Evolutionary conservation across 2,113 vertebrate genomes (phyloP).

Genomic region (Plectropomus leopardus): DNA sequence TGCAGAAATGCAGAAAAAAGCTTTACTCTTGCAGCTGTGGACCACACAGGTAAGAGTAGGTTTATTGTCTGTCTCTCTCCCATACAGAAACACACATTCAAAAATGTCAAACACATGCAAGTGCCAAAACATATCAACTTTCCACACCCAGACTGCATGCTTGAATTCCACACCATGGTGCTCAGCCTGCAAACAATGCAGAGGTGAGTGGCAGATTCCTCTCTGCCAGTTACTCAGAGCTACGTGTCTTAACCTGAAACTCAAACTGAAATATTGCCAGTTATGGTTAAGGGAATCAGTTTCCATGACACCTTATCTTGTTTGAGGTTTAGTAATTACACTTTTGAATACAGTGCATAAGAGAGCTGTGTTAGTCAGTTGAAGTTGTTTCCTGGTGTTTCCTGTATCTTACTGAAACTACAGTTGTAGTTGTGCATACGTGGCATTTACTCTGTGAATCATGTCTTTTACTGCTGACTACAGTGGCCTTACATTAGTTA

Average conservation of each 20-base stretch:
- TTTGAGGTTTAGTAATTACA: background rate
- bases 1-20: constrained; percentile 83
- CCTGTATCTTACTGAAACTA: background rate
- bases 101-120: constrained; percentile 2
- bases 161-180: constrained; percentile 8
- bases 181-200: constrained; percentile 24
- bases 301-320: constrained; percentile 4
- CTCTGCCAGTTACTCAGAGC: constrained; percentile 1
- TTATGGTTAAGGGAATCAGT: background rate
- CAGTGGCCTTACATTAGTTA: too few species aligned
- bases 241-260: constrained; percentile 60
- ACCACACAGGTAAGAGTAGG: constrained; percentile 84
- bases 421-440: background rate
- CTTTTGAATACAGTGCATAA: background rate
- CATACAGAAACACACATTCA: background rate
- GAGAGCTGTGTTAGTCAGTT: constrained; percentile 4
- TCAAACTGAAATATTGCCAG: background rate
- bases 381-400: constrained; percentile 19
- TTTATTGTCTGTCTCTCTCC: constrained; percentile 3
- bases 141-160: constrained; percentile 46
- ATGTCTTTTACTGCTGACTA: too few species aligned
- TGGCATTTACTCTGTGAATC: background rate
- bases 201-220: constrained; percentile 31
- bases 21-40: constrained; percentile 89
- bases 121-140: background rate